phyloP scores from a whole-genome alignment of 2,888 invertebrate species.

The Cosmia pyralina region DNA sequence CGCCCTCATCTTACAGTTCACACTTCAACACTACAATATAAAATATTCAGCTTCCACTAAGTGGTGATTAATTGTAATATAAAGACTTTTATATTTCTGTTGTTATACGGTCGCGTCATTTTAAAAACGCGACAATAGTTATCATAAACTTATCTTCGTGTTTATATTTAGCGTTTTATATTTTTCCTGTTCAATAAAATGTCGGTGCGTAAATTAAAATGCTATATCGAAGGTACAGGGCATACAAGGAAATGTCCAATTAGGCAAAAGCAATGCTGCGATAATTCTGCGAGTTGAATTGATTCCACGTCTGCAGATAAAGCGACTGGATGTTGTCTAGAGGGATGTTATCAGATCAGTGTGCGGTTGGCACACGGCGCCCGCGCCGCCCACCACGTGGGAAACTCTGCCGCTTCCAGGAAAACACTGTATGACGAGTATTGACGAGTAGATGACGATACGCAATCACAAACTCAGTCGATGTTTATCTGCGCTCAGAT shows the following conservation, averaged over 20 bases:
- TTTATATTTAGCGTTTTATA: constrained; percentile 61
- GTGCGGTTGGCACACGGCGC: constrained; percentile 79
- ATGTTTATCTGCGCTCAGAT: constrained; percentile 53
- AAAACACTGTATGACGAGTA: constrained; percentile 58
- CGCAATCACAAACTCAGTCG: constrained; percentile 32
- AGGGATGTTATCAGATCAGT: constrained; percentile 86
- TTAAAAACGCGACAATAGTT: constrained; percentile 79
- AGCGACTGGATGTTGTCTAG: constrained; percentile 85
- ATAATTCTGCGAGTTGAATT: constrained; percentile 87
- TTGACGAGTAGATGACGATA: constrained; percentile 50
- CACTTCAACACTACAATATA: constrained; percentile 57
- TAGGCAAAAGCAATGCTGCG: constrained; percentile 85
- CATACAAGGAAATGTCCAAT: constrained; percentile 85
- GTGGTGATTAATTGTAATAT: constrained; percentile 89
- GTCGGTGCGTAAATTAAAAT: constrained; percentile 58
- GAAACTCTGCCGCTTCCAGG: constrained; percentile 68
- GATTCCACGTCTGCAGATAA: constrained; percentile 86
- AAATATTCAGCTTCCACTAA: constrained; percentile 74
- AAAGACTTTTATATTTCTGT: constrained; percentile 87
- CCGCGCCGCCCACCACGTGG: constrained; percentile 83
- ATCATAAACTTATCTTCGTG: constrained; percentile 72
- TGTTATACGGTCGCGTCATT: constrained; percentile 83
- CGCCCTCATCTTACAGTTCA: constrained; percentile 64
- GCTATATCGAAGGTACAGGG: constrained; percentile 61
- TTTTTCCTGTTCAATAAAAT: constrained; percentile 53